Conservation (phyloP, 1,140 invertebrate genomes). For the Alviniconcha marisindica region DNA sequence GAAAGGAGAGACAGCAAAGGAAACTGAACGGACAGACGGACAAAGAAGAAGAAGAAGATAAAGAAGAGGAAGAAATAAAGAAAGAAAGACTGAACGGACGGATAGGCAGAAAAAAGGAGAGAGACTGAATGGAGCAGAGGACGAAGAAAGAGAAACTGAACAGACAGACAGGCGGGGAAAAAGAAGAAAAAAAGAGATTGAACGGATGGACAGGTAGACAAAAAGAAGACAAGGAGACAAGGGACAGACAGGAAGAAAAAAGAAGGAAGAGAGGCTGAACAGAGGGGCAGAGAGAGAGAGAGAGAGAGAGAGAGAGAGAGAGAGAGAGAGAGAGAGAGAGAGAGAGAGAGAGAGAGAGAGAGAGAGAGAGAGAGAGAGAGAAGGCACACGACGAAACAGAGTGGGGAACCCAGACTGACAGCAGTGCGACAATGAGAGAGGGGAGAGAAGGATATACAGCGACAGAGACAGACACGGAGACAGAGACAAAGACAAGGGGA, state of each 20-base stretch:
- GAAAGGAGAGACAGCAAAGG: background rate
- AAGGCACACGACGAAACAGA: no score
- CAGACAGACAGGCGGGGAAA: background rate
- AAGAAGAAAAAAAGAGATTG: background rate
- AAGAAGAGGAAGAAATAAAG: background rate
- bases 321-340: constrained; percentile 16
- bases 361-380: constrained; percentile 26
- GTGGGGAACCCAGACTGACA: no score
- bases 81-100: background rate
- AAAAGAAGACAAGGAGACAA: background rate
- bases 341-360: constrained; percentile 2
- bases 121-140: background rate
- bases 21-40: background rate
- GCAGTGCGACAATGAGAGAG: no score
- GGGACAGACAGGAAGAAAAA: background rate
- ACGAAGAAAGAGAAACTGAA: background rate
- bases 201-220: background rate
- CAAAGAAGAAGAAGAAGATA: background rate
- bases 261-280: background rate
- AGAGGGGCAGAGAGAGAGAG: constrained; percentile 1
- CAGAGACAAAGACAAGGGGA: no score
- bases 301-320: constrained; percentile 10
- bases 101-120: background rate
- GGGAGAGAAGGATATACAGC: no score
- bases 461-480: no score